Evolutionary conservation across 2,888 invertebrate species (phyloP).

Genomic region (Tenthredo notha): DNA sequence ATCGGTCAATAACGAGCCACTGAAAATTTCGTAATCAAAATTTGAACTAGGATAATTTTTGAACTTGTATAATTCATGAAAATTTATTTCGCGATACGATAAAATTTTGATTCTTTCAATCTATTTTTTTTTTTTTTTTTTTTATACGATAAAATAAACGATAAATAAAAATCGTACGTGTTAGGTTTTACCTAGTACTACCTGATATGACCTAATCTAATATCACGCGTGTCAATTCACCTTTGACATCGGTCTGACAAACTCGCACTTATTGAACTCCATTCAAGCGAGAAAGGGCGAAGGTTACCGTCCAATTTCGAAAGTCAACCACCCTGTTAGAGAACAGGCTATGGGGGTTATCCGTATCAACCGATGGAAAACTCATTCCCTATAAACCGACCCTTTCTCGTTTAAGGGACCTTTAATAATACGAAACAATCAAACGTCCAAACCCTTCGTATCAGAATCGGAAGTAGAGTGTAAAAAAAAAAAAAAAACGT

Average conservation of each 20-base stretch:
- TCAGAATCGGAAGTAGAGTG: background rate
- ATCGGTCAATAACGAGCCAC: background rate
- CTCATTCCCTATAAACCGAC: background rate
- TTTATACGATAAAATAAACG: background rate
- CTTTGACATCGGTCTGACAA: conserved; percentile 64
- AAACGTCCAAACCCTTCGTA: conserved; percentile 3
- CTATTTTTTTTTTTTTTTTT: no score
- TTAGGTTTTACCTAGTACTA: background rate
- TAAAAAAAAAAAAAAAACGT: background rate
- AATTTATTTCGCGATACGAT: background rate
- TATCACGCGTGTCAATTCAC: conserved; percentile 55
- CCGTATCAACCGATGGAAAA: conserved; percentile 59
- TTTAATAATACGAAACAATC: conserved; percentile 20
- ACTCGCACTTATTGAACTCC: conserved; percentile 69
- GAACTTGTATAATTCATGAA: background rate
- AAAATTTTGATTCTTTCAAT: background rate
- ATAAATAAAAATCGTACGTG: background rate
- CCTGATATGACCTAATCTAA: conserved; percentile 26
- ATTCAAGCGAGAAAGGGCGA: conserved; percentile 64
- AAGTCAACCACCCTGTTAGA: conserved; percentile 61
- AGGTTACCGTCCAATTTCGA: conserved; percentile 71
- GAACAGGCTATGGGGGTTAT: conserved; percentile 62
- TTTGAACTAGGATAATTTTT: background rate
- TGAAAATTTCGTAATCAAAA: background rate
- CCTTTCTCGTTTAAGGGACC: background rate